These are phyloP conservation scores for Eremobia ochroleuca DNA, from an alignment of 2,888 invertebrate genomes.

Conservation along the genomic window DNA sequence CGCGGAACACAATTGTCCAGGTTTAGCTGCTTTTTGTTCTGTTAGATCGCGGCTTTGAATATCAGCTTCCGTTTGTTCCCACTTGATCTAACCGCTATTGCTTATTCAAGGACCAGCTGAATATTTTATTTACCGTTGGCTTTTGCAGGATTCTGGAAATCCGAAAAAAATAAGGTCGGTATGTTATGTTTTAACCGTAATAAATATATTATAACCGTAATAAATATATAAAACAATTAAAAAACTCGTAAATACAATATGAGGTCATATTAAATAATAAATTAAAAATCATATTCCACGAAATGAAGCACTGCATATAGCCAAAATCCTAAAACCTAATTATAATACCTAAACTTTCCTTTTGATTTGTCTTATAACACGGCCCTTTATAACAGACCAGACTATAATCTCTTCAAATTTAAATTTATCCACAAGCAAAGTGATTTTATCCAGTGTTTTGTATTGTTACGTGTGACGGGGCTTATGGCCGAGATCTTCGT, in stretches of 20 bases:
- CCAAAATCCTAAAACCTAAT: constrained; percentile 2
- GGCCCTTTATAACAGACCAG: background rate
- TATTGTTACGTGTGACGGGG: background rate
- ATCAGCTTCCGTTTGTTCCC: constrained; percentile 19
- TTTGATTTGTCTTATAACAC: background rate
- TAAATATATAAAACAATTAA: background rate
- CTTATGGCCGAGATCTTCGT: background rate
- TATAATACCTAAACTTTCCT: background rate
- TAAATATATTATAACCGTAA: too few relatives aligned
- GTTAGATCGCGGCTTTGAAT: constrained; percentile 19
- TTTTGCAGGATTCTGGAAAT: background rate
- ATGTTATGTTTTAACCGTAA: background rate
- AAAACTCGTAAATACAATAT: background rate
- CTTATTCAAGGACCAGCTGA: constrained; percentile 18
- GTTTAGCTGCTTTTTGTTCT: constrained; percentile 26
- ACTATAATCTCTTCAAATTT: background rate
- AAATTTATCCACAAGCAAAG: background rate
- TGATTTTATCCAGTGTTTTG: constrained; percentile 58
- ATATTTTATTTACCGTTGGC: constrained; percentile 28
- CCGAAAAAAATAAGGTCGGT: background rate
- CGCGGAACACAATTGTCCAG: constrained; percentile 17
- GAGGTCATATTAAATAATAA: background rate
- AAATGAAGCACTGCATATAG: background rate
- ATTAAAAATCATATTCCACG: background rate
- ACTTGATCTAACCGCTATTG: constrained; percentile 33